Evolutionary conservation across 2,888 invertebrate genomes (phyloP).

Genomic region (Sclerodermus sp.): DNA sequence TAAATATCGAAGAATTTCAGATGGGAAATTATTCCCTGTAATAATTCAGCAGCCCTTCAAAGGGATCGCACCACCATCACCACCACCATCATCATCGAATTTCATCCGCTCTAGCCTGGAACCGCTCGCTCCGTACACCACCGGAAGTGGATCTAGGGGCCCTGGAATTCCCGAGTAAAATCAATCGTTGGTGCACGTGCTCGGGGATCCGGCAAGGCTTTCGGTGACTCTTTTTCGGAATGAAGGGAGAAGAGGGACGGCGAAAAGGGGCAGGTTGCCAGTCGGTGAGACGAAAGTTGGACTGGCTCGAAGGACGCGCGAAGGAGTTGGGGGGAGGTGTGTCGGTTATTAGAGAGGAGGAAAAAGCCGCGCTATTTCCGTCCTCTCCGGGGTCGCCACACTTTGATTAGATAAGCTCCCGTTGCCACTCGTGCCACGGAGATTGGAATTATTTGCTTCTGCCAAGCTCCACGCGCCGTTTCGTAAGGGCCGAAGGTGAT

Average conservation of each 20-base stretch:
- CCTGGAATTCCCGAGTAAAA: too few relatives aligned
- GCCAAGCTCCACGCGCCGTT: not conserved
- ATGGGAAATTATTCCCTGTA: too few relatives aligned
- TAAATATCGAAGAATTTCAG: too few relatives aligned
- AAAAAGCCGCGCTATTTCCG: slow-evolving; percentile 50
- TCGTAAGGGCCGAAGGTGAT: too few relatives aligned
- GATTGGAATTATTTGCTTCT: slow-evolving; percentile 30
- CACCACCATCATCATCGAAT: too few relatives aligned
- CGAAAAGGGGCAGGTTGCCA: not conserved
- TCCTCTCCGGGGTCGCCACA: slow-evolving; percentile 37
- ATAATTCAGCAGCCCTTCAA: not conserved
- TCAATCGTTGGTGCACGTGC: too few relatives aligned
- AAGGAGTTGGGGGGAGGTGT: slow-evolving; percentile 33
- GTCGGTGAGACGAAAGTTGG: not conserved
- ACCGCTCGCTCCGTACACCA: too few relatives aligned
- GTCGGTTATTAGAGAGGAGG: slow-evolving; percentile 37
- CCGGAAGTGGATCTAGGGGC: too few relatives aligned
- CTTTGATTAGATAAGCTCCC: slow-evolving; percentile 43
- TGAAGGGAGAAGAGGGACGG: not conserved
- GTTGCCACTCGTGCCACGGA: slow-evolving; percentile 28
- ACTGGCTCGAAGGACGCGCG: slow-evolving; percentile 25
- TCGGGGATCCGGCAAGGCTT: too few relatives aligned
- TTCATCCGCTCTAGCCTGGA: too few relatives aligned
- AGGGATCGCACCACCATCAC: too few relatives aligned
- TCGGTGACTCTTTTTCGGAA: too few relatives aligned